A percentile compares a stretch with the other conserved stretches of the same genome.
phyloP scores from a whole-genome alignment of 2,113 vertebrate species.

The Cyphomyrus discorhynchus region DNA sequence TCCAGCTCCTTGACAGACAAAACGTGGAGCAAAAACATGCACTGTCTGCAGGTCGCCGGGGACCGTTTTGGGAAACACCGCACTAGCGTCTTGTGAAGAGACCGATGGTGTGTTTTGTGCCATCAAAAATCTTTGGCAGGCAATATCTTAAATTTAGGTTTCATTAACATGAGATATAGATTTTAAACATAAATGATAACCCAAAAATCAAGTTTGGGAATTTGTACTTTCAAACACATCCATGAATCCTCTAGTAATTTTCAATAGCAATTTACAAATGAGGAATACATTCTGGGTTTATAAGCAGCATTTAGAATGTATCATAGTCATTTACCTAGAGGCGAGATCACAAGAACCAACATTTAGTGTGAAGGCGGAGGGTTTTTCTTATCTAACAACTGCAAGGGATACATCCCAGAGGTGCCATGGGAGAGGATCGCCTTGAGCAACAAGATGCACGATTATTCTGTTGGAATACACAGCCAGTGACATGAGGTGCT shows the following conservation, averaged over 20 bases:
- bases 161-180: not conserved
- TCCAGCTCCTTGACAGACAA: not conserved
- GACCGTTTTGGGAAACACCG: not conserved
- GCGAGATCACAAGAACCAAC: not conserved
- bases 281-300: not conserved
- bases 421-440: slow-evolving; percentile 3
- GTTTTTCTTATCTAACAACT: slow-evolving; percentile 6
- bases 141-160: not conserved
- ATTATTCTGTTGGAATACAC: slow-evolving; percentile 16
- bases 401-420: not conserved
- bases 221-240: not conserved
- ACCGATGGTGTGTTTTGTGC: not conserved
- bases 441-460: slow-evolving; percentile 13
- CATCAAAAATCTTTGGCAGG: not conserved
- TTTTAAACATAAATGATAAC: not conserved
- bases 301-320: not conserved
- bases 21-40: not conserved
- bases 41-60: not conserved
- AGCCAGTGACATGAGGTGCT: slow-evolving; percentile 19
- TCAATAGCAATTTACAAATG: not conserved
- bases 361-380: not conserved
- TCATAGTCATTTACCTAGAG: not conserved
- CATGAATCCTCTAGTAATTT: not conserved
- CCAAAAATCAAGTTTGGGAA: not conserved
- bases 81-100: not conserved